Evolutionary conservation across 2,888 invertebrate genomes (phyloP), one percentile per base, ranked within the genome.

Genomic region (Pelosia muscerda): DNA sequence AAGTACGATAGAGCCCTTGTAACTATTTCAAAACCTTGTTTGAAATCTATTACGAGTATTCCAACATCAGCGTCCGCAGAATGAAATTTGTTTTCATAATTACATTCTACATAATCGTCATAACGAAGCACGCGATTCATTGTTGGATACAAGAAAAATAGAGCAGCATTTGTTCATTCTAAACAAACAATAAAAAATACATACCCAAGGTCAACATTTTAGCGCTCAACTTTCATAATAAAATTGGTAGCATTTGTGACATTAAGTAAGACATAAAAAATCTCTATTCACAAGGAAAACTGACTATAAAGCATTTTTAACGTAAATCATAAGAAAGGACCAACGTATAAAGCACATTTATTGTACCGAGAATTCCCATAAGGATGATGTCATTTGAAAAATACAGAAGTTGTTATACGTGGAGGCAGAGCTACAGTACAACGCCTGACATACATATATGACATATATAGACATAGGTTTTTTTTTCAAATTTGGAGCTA

Each of bases 211-310:
- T 55, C 25, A 26, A 60, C 22, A 60, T 61, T 71, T 66, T 25
- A 71, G 34, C 64, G 60, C 53, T 53, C 11, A 68, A 69, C 28
- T 64, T 66, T 60, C 0, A 53, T 42, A 60, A 42, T 34, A 60
- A 69, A 65, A 19, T 58, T 64, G 10, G 22, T 55, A 66, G 10
- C 56, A 22, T 23, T 69, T 71, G 5, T 65, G 58, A 68, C 60
- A 64, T 61, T 72, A 74, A 73, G 72, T 73, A 55, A 75, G 75
- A 67, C 71, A 68, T 78, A 69, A 77, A 79, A 73, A 76, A 68
- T 65, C 68, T 49, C 8, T 65, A 22, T 59, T 38, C 55, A n/a
- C n/a, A 66, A 66, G n/a, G 56, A 76, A 71, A 66, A 64, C 26
- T 28, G n/a, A 28, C 25, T 28, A 69, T 53, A 31, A 71, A 69